Conservation (phyloP, 2,797 vertebrate species). For the Lacerta agilis region DNA sequence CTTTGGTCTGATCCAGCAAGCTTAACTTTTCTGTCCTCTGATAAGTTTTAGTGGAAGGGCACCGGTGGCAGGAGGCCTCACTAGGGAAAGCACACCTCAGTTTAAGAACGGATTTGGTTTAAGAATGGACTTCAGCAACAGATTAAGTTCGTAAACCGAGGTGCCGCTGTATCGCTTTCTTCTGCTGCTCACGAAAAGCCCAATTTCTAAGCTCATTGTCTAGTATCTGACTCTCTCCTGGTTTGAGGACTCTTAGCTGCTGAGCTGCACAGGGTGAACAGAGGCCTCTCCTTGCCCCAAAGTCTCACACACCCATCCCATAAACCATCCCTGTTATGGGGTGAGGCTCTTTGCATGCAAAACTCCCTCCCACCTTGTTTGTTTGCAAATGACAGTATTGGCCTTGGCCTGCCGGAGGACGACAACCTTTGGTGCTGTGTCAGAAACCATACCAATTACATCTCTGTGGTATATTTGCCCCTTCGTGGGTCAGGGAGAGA, state of each 20-base stretch:
- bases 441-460: background rate
- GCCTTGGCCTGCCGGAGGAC: background rate
- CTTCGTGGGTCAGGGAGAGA: background rate
- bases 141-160: no score
- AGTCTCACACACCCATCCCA: background rate
- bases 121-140: no score
- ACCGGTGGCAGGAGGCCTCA: no score
- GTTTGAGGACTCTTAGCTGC: background rate
- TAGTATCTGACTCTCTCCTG: no score
- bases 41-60: no score
- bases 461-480: background rate
- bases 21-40: no score
- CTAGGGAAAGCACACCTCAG: no score
- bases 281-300: background rate
- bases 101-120: no score
- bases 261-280: background rate
- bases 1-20: no score
- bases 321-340: background rate
- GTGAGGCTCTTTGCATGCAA: background rate
- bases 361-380: background rate
- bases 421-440: background rate
- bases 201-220: background rate
- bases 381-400: background rate
- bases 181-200: background rate
- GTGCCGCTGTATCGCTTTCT: background rate